Base-by-base conservation (phyloP, 2,888 invertebrate species). In the Pollenia labialis region DNA sequence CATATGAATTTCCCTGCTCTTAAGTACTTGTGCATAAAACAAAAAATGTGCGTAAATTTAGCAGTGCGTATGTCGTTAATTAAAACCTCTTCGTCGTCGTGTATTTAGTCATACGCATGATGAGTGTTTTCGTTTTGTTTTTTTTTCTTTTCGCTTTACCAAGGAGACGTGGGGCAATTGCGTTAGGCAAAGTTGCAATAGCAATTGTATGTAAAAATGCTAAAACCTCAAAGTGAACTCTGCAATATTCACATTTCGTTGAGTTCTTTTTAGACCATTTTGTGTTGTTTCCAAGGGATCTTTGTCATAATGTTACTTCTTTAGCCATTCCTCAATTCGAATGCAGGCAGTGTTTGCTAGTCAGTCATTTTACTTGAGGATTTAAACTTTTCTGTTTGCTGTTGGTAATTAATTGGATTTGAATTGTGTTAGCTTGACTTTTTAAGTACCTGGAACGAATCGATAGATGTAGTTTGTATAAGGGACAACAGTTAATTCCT, bases 381-480 rank as follows among this genome's bases (percentile, higher is more conserved):
- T 72, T 58, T 52, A 66, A 40, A 14, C 11, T 40, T 52, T 48
- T 32, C 0, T 75, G 44, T 56, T 52, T 46, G 32, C 52, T 72
- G 76, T 52, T 77, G 52, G 48, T 56, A 82, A 74, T 82, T 82
- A 82, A 82, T 79, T 85, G 81, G 77, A 85, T 85, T 85, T 79
- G 77, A 74, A 77, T 68, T 85, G 85, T 85, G 68, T 81, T 85
- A 77, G 77, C 74, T 85, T 85, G 85, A 81, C 85, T 85, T 69
- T 54, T 71, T 72, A 85, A 85, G 85, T 81, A 77, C 52, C 46
- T 66, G 52, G 56, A 60, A 50, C 23, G 50, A 46, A 71, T 75
- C 52, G 66, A 75, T 69, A 52, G 18, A 68, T 85, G 60, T 58
- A 23, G 58, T 81, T 50, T 76, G 11, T 12, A 54, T 23, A 2